These are phyloP conservation scores for Zeus faber DNA, from an alignment of 2,113 vertebrate species.

Conservation along the genomic window DNA sequence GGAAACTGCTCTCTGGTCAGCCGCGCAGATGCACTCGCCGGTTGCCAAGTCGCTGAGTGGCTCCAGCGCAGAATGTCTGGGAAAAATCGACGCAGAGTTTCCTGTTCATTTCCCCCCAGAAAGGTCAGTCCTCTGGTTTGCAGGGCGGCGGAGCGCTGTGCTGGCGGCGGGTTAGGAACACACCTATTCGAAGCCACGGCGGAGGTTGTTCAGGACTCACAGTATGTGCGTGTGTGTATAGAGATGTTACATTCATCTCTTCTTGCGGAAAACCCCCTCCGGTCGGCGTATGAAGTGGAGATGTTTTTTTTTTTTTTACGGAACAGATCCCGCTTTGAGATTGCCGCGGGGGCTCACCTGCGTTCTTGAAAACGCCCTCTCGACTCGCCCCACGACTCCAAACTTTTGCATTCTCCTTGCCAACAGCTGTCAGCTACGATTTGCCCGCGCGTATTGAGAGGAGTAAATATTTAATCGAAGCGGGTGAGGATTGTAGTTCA, in stretches of 20 bases:
- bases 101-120: not conserved
- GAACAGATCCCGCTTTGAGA: not conserved
- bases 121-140: no score
- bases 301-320: not conserved
- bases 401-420: not conserved
- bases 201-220: constrained; percentile 11
- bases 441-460: not conserved
- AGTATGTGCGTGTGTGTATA: not conserved
- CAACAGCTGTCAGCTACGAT: constrained; percentile 5
- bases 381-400: no score
- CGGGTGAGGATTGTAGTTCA: not conserved
- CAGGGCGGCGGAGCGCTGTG: no score
- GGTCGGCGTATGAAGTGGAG: constrained; percentile 15
- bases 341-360: not conserved
- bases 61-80: constrained; percentile 35
- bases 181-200: constrained; percentile 14
- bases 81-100: constrained; percentile 48
- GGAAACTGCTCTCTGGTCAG: constrained; percentile 49
- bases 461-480: constrained; percentile 18
- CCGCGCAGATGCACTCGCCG: constrained; percentile 29
- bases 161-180: no score
- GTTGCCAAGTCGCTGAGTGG: constrained; percentile 28
- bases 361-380: no score
- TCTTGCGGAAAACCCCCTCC: constrained; percentile 6
- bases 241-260: no score